These are phyloP conservation scores for Zoanthus sociatus DNA, from an alignment of 92 coral and sea anemone species.

Conservation along the genomic window DNA sequence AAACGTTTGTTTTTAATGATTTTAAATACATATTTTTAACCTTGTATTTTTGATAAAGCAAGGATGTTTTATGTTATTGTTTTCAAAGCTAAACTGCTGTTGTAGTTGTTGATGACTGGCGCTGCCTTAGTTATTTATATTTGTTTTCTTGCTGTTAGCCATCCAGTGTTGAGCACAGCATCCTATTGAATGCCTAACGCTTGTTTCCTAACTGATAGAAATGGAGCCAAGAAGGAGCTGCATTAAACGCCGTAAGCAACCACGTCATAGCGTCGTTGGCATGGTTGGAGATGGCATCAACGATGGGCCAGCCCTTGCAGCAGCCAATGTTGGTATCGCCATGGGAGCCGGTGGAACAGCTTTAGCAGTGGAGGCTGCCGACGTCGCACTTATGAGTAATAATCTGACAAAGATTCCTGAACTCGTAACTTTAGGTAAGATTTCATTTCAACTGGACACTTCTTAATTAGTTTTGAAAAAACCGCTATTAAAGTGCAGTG, in stretches of 20 bases:
- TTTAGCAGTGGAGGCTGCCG: slow-evolving; percentile 98
- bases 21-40: too few relatives aligned
- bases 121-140: too few relatives aligned
- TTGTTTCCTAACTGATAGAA: not conserved
- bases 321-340: slow-evolving; percentile 96
- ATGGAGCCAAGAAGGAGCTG: slow-evolving; percentile 1
- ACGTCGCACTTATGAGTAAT: slow-evolving; percentile 97
- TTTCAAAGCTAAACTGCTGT: too few relatives aligned
- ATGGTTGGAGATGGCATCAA: slow-evolving; percentile 99
- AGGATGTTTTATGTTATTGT: too few relatives aligned
- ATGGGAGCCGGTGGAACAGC: slow-evolving; percentile 99
- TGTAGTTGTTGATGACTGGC: too few relatives aligned
- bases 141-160: too few relatives aligned
- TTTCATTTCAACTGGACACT: not conserved
- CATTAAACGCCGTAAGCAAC: not conserved
- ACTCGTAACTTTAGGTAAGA: slow-evolving; percentile 71
- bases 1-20: too few relatives aligned
- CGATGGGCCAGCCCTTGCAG: slow-evolving; percentile 99
- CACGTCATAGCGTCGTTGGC: slow-evolving; percentile 70
- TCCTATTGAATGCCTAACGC: not conserved
- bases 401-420: slow-evolving; percentile 95
- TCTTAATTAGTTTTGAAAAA: too few relatives aligned
- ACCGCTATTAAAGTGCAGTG: too few relatives aligned
- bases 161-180: too few relatives aligned
- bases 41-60: too few relatives aligned